Evolutionary conservation across 2,888 invertebrate genomes (phyloP).

Genomic region (Tanypteryx hageni): DNA sequence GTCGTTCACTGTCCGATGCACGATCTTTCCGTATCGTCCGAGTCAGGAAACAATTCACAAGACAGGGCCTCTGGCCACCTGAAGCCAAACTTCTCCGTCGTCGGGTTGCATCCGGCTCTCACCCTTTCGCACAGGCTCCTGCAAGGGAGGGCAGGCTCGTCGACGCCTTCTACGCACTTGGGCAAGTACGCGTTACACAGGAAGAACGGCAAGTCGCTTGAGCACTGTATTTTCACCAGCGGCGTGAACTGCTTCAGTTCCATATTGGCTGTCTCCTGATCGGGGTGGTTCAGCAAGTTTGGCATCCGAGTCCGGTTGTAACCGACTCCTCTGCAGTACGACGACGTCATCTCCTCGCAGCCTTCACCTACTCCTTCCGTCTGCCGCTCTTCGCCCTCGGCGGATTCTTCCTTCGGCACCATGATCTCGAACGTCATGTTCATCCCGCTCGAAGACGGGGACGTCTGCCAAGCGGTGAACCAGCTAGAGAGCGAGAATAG

Average conservation of each 20-base stretch:
- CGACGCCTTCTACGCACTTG: not conserved
- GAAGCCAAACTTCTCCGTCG: not conserved
- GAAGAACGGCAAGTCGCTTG: conserved; percentile 33
- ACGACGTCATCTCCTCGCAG: conserved; percentile 22
- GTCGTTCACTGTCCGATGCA: conserved; percentile 34
- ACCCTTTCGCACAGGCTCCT: conserved; percentile 26
- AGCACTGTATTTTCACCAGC: conserved; percentile 5
- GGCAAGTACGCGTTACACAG: not conserved
- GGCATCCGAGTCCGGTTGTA: conserved; percentile 31
- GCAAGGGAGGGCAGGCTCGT: not conserved
- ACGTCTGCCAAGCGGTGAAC: conserved; percentile 1
- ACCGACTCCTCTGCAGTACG: not conserved
- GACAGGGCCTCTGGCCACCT: not conserved
- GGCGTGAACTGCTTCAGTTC: not conserved
- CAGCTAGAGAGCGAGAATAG: conserved; percentile 4
- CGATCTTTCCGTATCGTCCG: not conserved
- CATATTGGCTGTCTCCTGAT: not conserved
- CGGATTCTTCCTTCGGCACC: not conserved
- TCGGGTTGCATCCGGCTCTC: not conserved
- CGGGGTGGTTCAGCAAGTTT: not conserved
- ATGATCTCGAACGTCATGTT: not conserved
- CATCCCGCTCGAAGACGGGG: not conserved
- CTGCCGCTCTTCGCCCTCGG: not conserved
- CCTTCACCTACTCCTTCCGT: not conserved
- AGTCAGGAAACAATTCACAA: not conserved